Conservation (phyloP, 1,140 invertebrate genomes). For the Solenopsis fugax region DNA sequence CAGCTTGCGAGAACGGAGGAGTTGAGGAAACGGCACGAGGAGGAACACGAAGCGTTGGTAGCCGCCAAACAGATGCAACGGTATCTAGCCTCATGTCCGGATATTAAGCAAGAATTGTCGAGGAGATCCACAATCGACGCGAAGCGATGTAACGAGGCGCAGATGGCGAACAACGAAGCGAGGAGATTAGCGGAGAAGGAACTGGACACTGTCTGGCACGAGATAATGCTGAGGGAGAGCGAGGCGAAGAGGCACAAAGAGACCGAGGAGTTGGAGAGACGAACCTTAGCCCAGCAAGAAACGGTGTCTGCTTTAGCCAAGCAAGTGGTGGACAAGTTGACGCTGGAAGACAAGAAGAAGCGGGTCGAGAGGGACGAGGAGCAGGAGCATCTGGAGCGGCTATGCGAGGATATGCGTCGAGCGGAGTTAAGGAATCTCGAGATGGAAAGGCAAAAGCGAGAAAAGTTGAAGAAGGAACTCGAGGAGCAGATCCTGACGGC, state of each 20-base stretch:
- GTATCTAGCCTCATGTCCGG: slow-evolving; percentile 71
- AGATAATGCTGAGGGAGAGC: slow-evolving; percentile 74
- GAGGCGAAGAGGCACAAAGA: slow-evolving; percentile 70
- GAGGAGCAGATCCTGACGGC: slow-evolving; percentile 73
- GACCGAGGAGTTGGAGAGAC: slow-evolving; percentile 57
- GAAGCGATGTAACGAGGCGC: slow-evolving; percentile 79
- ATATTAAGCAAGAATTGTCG: slow-evolving; percentile 66
- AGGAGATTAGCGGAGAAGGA: slow-evolving; percentile 67
- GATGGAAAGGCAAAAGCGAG: slow-evolving; percentile 61
- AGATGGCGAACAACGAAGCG: slow-evolving; percentile 79
- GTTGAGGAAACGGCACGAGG: slow-evolving; percentile 64
- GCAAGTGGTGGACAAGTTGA: slow-evolving; percentile 74
- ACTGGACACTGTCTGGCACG: slow-evolving; percentile 75
- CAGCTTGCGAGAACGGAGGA: slow-evolving; percentile 63
- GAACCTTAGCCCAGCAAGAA: neutral
- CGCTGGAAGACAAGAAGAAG: slow-evolving; percentile 66
- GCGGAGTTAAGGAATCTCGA: slow-evolving; percentile 70
- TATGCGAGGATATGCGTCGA: slow-evolving; percentile 60
- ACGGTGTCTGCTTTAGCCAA: slow-evolving; percentile 55
- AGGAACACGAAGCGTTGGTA: slow-evolving; percentile 72
- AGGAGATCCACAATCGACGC: slow-evolving; percentile 72
- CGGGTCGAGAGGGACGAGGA: slow-evolving; percentile 71
- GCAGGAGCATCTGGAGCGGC: slow-evolving; percentile 60
- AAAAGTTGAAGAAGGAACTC: slow-evolving; percentile 70
- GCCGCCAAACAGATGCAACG: slow-evolving; percentile 79